These are phyloP conservation scores for Zaprionus nigranus DNA, from an alignment of 1,140 invertebrate genomes.

Conservation along the genomic window DNA sequence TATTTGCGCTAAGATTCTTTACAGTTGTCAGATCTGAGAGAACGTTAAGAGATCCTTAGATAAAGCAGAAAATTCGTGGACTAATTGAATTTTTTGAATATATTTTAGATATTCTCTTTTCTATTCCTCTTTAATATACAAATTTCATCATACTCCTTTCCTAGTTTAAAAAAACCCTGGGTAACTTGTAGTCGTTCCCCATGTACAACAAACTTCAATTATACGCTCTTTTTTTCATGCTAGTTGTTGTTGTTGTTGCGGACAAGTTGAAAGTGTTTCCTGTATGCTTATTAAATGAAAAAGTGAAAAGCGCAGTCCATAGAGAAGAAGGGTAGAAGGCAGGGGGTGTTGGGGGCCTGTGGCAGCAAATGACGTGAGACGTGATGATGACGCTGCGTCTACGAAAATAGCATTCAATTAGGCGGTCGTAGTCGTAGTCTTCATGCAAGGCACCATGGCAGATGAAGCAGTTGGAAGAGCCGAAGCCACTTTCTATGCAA, in stretches of 20 bases:
- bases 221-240: constrained; percentile 11
- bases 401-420: constrained; percentile 81
- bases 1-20: too few species aligned
- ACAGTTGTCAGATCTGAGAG: too few species aligned
- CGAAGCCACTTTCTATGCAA: constrained; percentile 76
- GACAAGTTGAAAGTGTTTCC: constrained; percentile 70
- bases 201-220: constrained; percentile 1
- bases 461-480: constrained; percentile 35
- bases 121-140: too few species aligned
- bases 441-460: constrained; percentile 3
- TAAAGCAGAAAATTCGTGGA: too few species aligned
- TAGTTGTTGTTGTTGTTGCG: constrained; percentile 30
- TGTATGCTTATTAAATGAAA: constrained; percentile 80
- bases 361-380: constrained; percentile 19
- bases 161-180: neutral
- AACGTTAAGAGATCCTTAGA: too few species aligned
- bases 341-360: constrained; percentile 15
- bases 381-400: constrained; percentile 66
- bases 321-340: constrained; percentile 23
- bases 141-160: too few species aligned
- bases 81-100: neutral
- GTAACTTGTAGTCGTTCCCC: constrained; percentile 10
- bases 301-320: constrained; percentile 62
- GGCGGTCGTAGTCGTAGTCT: constrained; percentile 55
- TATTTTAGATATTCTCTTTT: neutral